A percentile compares a stretch with the other conserved stretches of the same genome.
These are phyloP conservation scores for Todiramphus saurophagus DNA, from an alignment of 2,113 vertebrate species.

Conservation along the genomic window DNA sequence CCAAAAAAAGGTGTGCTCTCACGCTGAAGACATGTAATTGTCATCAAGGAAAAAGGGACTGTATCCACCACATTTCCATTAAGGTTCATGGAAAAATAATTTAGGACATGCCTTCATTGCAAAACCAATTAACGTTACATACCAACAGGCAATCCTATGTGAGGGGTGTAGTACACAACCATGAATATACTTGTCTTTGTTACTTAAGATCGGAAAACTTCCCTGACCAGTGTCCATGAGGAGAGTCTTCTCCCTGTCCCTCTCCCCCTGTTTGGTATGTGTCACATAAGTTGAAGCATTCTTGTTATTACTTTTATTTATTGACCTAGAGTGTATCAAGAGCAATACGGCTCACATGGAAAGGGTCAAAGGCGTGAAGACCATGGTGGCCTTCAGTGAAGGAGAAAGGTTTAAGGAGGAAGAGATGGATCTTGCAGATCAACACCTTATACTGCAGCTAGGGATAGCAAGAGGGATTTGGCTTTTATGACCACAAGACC, in stretches of 20 bases:
- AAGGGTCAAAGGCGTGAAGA: neutral
- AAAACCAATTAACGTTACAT: neutral
- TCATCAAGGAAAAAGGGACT: neutral
- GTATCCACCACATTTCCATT: neutral
- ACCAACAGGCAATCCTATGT: neutral
- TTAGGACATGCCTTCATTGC: neutral
- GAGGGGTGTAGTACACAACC: neutral
- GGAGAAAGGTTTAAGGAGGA: neutral
- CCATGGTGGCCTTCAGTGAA: neutral
- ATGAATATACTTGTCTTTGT: rapidly evolving
- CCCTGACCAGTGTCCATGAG: rapidly evolving
- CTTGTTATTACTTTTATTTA: neutral
- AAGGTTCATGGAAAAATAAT: neutral
- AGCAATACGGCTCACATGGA: neutral
- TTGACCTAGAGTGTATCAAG: neutral
- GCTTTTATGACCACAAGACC: neutral
- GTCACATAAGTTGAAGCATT: neutral
- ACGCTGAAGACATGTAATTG: neutral
- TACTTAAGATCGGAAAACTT: neutral
- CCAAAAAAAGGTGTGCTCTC: neutral
- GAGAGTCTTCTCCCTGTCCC: neutral
- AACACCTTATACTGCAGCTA: neutral
- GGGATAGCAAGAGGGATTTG: neutral
- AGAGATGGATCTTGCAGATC: neutral
- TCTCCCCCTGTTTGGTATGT: neutral